Evolutionary conservation across 2,113 vertebrate genomes (phyloP).

Genomic region (Antigone vipio): DNA sequence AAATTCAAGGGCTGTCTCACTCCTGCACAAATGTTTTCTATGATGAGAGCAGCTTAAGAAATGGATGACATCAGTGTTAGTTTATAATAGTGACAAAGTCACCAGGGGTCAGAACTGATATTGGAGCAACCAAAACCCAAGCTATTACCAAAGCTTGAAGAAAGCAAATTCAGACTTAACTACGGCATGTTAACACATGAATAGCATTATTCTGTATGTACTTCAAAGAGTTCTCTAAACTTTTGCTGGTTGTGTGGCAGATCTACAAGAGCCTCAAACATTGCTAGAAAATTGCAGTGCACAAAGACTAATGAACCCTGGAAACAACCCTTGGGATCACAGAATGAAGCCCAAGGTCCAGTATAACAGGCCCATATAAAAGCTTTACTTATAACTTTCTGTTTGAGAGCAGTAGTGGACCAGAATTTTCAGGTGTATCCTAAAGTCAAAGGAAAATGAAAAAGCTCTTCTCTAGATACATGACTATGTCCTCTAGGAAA

Average conservation of each 20-base stretch:
- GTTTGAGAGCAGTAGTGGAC: not conserved
- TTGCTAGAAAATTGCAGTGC: not conserved
- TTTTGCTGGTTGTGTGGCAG: not conserved
- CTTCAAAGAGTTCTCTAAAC: not conserved
- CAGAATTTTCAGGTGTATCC: not conserved
- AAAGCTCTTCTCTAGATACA: not conserved
- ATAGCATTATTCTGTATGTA: not conserved
- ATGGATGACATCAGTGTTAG: fast-evolving
- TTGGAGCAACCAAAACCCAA: not conserved
- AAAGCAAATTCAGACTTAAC: not conserved
- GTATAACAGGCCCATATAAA: not conserved
- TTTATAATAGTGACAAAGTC: not conserved
- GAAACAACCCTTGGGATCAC: not conserved
- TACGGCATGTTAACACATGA: fast-evolving
- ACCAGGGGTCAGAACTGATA: not conserved
- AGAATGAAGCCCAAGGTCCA: not conserved
- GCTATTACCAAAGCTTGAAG: not conserved
- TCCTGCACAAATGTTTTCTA: not conserved
- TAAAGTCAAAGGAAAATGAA: not conserved
- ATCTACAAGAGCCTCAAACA: not conserved
- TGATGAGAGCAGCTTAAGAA: not conserved
- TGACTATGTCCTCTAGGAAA: not conserved
- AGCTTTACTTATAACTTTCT: not conserved
- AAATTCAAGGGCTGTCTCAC: not conserved
- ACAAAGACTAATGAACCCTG: not conserved